Conservation (phyloP, 2,113 vertebrate genomes). For the Aix galericulata region DNA sequence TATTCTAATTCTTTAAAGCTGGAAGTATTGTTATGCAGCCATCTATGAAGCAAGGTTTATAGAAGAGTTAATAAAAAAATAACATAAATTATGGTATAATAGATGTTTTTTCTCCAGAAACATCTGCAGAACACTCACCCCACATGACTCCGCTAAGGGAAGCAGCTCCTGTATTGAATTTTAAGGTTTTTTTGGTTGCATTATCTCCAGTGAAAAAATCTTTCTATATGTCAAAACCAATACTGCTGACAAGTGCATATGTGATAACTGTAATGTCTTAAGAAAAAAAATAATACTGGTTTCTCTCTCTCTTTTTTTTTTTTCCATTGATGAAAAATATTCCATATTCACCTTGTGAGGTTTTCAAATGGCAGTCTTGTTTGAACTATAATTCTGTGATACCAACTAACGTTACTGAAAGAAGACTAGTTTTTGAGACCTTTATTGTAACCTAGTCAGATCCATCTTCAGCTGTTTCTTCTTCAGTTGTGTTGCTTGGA, state of each 20-base stretch:
- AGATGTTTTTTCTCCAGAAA: not conserved
- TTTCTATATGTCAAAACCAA: not conserved
- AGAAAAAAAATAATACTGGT: not conserved
- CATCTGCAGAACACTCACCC: not conserved
- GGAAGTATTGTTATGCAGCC: not conserved
- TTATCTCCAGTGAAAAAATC: not conserved
- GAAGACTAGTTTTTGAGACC: not conserved
- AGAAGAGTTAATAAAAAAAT: not conserved
- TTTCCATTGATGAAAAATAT: not conserved
- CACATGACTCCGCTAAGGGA: not conserved
- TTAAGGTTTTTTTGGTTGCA: not conserved
- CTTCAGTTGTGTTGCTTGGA: conserved; percentile 39
- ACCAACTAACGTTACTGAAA: not conserved
- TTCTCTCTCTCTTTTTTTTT: not conserved
- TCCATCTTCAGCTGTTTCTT: conserved; percentile 31
- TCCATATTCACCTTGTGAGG: not conserved
- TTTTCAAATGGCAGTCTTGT: not conserved
- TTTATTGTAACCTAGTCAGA: conserved; percentile 26
- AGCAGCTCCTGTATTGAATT: not conserved
- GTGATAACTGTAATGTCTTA: not conserved
- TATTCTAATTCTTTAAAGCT: not conserved
- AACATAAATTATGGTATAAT: not conserved
- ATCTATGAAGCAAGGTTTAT: not conserved
- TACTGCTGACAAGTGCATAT: not conserved
- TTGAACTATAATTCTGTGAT: not conserved